Evolutionary conservation across 2,888 invertebrate species (phyloP).

Genomic region (Pyralis farinalis): DNA sequence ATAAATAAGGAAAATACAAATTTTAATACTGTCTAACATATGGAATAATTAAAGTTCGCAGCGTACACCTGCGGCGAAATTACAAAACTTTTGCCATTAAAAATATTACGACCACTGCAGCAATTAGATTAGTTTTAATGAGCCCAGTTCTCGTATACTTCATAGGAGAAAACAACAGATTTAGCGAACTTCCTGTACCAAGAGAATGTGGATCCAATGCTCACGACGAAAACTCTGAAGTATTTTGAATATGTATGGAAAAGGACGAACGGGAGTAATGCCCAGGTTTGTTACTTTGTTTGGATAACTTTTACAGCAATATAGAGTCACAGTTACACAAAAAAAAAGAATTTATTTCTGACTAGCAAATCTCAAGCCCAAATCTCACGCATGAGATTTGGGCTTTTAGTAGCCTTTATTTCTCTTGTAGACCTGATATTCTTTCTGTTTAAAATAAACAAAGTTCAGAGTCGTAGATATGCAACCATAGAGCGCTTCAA

Average conservation of each 20-base stretch:
- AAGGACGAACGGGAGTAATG: slow-evolving; percentile 71
- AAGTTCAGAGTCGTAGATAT: too few species aligned
- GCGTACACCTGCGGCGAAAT: slow-evolving; percentile 16
- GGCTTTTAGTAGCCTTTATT: too few species aligned
- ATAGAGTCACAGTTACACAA: too few species aligned
- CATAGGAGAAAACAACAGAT: slow-evolving; percentile 68
- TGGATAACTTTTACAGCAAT: slow-evolving; percentile 2
- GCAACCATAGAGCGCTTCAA: too few species aligned
- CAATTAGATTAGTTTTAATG: slow-evolving; percentile 60
- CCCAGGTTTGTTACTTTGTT: slow-evolving; percentile 40
- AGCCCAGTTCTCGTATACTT: slow-evolving; percentile 34
- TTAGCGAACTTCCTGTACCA: slow-evolving; percentile 68
- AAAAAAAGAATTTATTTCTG: too few species aligned
- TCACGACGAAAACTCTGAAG: slow-evolving; percentile 62
- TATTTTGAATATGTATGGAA: slow-evolving; percentile 79
- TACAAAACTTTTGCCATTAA: slow-evolving; percentile 52
- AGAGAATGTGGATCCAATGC: slow-evolving; percentile 60
- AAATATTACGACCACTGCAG: slow-evolving; percentile 44
- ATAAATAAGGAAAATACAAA: neutral
- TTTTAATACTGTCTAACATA: neutral
- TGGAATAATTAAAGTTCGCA: slow-evolving; percentile 14
- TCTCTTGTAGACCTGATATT: too few species aligned
- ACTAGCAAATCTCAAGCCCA: too few species aligned
- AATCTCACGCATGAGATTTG: too few species aligned
- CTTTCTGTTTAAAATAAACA: too few species aligned